Base-by-base conservation (phyloP, 1,140 invertebrate species). In the Polypedilum pembai region DNA sequence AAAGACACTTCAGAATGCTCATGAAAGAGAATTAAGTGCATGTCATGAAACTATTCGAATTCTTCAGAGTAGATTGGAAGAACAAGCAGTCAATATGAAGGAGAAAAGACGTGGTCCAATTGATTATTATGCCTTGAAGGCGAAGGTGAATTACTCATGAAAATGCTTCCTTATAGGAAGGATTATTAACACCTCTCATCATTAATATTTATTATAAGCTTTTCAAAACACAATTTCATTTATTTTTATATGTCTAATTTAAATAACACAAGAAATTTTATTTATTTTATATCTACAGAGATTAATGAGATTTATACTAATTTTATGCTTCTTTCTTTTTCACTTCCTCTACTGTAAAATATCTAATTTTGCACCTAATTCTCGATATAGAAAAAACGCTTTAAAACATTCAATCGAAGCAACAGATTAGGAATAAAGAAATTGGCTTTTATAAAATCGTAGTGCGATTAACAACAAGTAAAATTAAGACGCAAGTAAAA, bases 1-100 rank as follows among this genome's bases (percentile, higher is more conserved):
- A 7, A 91, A 91, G 80, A 86, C 89, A 5, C 82, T 92, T 3
- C 91, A 93, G 81, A 85, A 90, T 75, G 89, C 91, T 7, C 91
- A 93, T 75, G 91, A 92, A 77, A 86, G 88, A 40, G 91, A 93
- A 79, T 82, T 92, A 66, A 86, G 80, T n/a, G 79, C 77, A 17
- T 80, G 79, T 77, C 81, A 82, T 63, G 81, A 82, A 73, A 80
- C 81, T 3, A 78, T 82, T 66, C 78, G 81, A 20, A 77, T 82
- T 0, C 74, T 82, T 33, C 79, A 82, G 74, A 81, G 81, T 74
- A 78, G 81, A 0, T 76, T 82, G 33, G 81, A 80, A 33, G 81
- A 82, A 74, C 80, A 81, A 20, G 80, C 81, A 69, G 80, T 81
- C 73, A 69, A 8, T 18, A 17, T 78, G 73, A 80, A 78, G 72